These are phyloP conservation scores for Zaprionus bogoriensis DNA, from an alignment of 2,888 invertebrate species.

Conservation along the genomic window DNA sequence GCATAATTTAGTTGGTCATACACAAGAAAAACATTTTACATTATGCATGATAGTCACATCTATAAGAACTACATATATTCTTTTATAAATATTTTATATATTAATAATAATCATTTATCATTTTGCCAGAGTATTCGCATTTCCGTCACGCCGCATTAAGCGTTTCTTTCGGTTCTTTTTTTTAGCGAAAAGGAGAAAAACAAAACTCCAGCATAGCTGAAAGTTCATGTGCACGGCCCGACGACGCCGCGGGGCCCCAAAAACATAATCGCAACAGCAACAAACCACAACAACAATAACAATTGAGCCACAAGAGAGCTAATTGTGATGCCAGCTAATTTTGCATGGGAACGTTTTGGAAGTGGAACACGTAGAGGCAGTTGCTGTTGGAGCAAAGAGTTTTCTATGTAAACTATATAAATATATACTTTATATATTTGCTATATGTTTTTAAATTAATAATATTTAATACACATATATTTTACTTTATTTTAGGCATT, in stretches of 20 bases:
- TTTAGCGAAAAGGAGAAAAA: constrained; percentile 13
- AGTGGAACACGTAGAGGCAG: constrained; percentile 50
- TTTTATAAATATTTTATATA: not conserved
- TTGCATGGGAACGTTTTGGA: constrained; percentile 38
- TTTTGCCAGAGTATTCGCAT: constrained; percentile 18
- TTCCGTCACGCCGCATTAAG: constrained; percentile 22
- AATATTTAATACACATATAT: no score
- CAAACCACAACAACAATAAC: constrained; percentile 11
- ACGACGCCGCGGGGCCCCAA: constrained; percentile 29
- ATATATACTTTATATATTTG: not conserved
- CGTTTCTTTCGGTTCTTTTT: constrained; percentile 2
- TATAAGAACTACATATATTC: not conserved
- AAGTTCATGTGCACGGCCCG: constrained; percentile 59
- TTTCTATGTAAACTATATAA: not conserved
- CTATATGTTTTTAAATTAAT: no score
- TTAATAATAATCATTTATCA: not conserved
- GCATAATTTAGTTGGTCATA: no score
- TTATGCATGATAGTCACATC: not conserved
- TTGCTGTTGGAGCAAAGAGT: not conserved
- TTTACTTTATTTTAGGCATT: not conserved
- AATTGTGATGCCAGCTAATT: constrained; percentile 24
- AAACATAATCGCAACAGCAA: constrained; percentile 4
- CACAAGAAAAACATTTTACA: no score
- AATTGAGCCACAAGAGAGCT: constrained; percentile 8
- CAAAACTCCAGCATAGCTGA: constrained; percentile 42